Percentiles rank a stretch among this genome's conserved stretches.
Conservation (phyloP, 2,113 vertebrate species). For the Lepidiolamprologus cunningtoni region DNA sequence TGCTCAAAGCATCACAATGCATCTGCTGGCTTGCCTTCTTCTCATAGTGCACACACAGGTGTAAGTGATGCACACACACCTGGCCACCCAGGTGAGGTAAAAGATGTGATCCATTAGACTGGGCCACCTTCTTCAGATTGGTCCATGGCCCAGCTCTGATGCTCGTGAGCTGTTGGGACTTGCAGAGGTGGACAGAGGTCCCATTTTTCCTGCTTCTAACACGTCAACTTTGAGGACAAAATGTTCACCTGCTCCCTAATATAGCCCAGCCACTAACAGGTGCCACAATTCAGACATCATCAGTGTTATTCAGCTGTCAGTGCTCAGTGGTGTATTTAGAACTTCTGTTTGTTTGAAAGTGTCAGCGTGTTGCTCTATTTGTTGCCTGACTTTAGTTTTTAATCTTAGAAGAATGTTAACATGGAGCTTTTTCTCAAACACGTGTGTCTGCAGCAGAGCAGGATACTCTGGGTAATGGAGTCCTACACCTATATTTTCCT, state of each 20-base stretch:
- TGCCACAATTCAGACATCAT: neutral
- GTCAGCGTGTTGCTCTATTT: neutral
- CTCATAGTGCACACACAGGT: neutral
- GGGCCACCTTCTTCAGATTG: neutral
- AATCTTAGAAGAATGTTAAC: neutral
- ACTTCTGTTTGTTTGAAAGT: neutral
- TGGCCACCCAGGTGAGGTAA: neutral
- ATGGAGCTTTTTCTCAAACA: neutral
- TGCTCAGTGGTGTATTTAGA: neutral
- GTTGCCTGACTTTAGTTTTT: neutral
- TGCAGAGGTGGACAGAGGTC: neutral
- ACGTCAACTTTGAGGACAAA: neutral
- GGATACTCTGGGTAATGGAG: conserved; percentile 3
- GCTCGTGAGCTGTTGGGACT: neutral
- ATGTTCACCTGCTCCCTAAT: neutral
- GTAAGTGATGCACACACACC: neutral
- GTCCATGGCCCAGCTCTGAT: neutral
- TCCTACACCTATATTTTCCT: neutral
- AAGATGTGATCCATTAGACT: neutral
- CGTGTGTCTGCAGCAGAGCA: neutral
- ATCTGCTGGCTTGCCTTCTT: neutral
- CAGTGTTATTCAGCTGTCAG: neutral
- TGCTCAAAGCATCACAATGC: neutral
- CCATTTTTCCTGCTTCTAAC: neutral
- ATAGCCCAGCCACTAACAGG: neutral